Evolutionary conservation across 2,888 invertebrate species (phyloP), one percentile per base, ranked within the genome.

Genomic region (Clusia tigrina): DNA sequence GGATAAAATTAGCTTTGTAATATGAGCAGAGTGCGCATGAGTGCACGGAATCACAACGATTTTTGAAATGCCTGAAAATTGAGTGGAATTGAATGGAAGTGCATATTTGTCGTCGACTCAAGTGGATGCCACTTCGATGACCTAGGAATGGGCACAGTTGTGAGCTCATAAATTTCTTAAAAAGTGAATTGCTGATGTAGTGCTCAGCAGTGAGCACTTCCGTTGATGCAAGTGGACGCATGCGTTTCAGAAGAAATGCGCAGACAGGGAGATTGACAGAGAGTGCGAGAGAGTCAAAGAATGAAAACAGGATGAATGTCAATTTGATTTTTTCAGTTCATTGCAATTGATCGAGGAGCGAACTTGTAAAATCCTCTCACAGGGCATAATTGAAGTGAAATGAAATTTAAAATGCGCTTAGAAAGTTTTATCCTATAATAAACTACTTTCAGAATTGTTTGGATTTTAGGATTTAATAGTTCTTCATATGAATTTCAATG

Each of bases 41-140:
- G 57, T 57, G 25, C 54, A 24, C 20, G 18, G 22, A 22, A 42
- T 15, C 42, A 48, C 20, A 22, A n/a, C 42, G 42, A 12, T 48
- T 48, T 48, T 3, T 9, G 48, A 48, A 48, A 22, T 48, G 48
- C 20, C 5, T 2, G 48, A 48, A 48, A 48, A 22, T 48, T 22
- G 22, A n/a, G n/a, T n/a, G n/a, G n/a, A n/a, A n/a, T n/a, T 48
- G 48, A 48, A 48, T 48, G 48, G 48, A 18, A 26, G 54, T 53
- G 57, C 38, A 67, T 74, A 77, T 76, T 77, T 77, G 77, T 77
- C 76, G 73, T 71, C 73, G 65, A 63, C 70, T 77, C 75, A 77
- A 77, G 77, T 76, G 74, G 68, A 60, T 26, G 51, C 23, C 67
- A 64, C 63, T 22, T 55, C 51, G 20, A 46, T 20, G 42, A 38